A percentile compares a stretch with the other conserved stretches of the same genome.
phyloP scores from a whole-genome alignment of 2,797 vertebrate species.

The Eutrigla gurnardus region DNA sequence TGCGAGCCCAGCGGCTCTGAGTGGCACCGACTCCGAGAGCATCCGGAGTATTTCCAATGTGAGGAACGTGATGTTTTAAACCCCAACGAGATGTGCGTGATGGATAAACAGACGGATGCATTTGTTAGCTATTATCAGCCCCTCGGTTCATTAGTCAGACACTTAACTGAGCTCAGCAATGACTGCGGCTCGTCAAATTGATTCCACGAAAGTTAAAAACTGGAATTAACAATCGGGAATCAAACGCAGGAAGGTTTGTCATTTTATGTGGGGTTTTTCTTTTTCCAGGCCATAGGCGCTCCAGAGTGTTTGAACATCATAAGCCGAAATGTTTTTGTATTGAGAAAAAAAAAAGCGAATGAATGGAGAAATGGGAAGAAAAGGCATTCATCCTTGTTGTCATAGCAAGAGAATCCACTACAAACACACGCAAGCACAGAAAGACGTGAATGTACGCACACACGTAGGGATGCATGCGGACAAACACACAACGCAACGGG shows the following conservation, averaged over 20 bases:
- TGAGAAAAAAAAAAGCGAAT: constrained; percentile 13
- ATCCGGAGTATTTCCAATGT: constrained; percentile 35
- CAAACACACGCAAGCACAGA: constrained; percentile 42
- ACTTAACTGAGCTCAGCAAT: constrained; percentile 18
- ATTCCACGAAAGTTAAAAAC: constrained; percentile 12
- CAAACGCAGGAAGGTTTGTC: constrained; percentile 1
- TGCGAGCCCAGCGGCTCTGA: constrained; percentile 46
- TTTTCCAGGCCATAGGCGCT: neutral
- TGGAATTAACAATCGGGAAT: constrained; percentile 6
- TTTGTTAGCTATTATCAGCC: constrained; percentile 17
- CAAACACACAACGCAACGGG: constrained; percentile 60
- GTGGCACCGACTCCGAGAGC: constrained; percentile 38
- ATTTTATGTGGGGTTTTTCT: constrained; percentile 1
- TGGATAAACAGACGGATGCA: constrained; percentile 9
- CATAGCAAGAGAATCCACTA: constrained; percentile 48
- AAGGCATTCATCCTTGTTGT: constrained; percentile 54
- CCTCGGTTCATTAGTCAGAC: constrained; percentile 4
- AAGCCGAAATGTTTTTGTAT: neutral
- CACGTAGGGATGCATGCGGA: constrained; percentile 24
- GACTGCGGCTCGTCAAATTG: constrained; percentile 27
- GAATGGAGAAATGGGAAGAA: constrained; percentile 43
- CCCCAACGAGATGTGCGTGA: constrained; percentile 26
- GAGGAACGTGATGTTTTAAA: constrained; percentile 30
- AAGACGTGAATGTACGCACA: constrained; percentile 29
- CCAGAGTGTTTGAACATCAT: constrained; percentile 14